phyloP scores from a whole-genome alignment of 2,113 vertebrate genomes.

The Halcyon senegalensis region DNA sequence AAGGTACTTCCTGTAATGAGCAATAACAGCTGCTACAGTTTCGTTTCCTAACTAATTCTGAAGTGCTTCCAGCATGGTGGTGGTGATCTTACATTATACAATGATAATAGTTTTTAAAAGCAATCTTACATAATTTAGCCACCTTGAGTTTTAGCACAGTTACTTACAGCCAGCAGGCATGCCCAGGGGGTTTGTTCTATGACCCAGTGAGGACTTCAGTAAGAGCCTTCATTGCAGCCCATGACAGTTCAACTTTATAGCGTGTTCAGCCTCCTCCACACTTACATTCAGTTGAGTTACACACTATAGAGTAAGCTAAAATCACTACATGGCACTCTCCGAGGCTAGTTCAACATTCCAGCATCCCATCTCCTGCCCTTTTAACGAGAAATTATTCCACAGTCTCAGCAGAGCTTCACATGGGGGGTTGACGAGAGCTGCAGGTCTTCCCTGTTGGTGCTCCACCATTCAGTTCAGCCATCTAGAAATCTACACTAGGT shows the following conservation, averaged over 20 bases:
- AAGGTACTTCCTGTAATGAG: neutral
- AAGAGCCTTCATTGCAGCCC: neutral
- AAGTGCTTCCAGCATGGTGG: neutral
- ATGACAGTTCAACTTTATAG: neutral
- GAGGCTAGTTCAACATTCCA: neutral
- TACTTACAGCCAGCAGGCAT: neutral
- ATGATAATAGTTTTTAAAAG: neutral
- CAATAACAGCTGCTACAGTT: neutral
- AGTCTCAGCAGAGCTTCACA: neutral
- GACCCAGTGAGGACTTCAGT: accelerated
- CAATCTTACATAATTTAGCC: neutral
- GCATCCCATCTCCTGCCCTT: neutral
- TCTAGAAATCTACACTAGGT: neutral
- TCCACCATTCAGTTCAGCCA: neutral
- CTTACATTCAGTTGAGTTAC: neutral
- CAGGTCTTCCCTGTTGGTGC: neutral
- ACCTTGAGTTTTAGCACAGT: neutral
- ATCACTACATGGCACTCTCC: neutral
- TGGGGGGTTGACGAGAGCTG: neutral
- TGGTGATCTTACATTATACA: neutral
- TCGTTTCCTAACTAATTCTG: neutral
- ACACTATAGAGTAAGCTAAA: neutral
- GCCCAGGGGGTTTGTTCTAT: accelerated
- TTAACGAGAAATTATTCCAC: neutral
- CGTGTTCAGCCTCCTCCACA: neutral